Evolutionary conservation across 2,797 vertebrate species (phyloP), one percentile per base, ranked within the genome.

Genomic region (Macroramphosus scolopax): DNA sequence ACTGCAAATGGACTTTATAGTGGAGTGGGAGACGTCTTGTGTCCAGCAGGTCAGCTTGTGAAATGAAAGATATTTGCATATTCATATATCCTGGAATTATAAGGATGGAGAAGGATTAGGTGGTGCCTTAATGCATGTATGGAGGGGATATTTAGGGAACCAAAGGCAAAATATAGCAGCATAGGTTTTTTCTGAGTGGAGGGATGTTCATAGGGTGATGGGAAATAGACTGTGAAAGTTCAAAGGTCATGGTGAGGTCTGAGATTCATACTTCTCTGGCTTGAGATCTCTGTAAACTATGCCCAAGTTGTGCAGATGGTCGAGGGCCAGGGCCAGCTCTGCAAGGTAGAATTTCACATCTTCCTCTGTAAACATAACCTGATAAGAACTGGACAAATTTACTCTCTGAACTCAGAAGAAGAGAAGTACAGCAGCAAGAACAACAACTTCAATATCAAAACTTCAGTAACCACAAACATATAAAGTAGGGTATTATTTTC

Each of bases 361-460:
- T 93, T 98, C 96, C 92, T 98, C 96, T 94, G 96, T 97, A 95
- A 98, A 99, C 92, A 98, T 95, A 93, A 98, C 95, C 96, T 98
- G 92, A 89, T 94, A 94, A 93, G 92, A 95, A 96, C 94, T 93
- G 91, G 91, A 95, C 91, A 93, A 90, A 93, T 94, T 95, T 95
- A 94, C 91, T 91, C 90, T 92, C 92, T 92, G 89, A 90, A 90
- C 89, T 91, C 84, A 77, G 82, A 67, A 69, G 63, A 65, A 39
- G 69, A 70, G 46, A 82, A 70, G 75, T 75, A 75, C 73, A 80
- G 56, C 68, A 82, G 54, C 55, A 80, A 56, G 53, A 26, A 36
- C 56, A 59, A 60, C 31, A 68, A 51, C 56, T 73, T 65, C 30
- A 79, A 53, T 22, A 68, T 55, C 33, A 53, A 22, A 58, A 46